A percentile compares a stretch with the other conserved stretches of the same genome.
Evolutionary conservation across 2,797 vertebrate species (phyloP).

Genomic region (Xenops minutus): DNA sequence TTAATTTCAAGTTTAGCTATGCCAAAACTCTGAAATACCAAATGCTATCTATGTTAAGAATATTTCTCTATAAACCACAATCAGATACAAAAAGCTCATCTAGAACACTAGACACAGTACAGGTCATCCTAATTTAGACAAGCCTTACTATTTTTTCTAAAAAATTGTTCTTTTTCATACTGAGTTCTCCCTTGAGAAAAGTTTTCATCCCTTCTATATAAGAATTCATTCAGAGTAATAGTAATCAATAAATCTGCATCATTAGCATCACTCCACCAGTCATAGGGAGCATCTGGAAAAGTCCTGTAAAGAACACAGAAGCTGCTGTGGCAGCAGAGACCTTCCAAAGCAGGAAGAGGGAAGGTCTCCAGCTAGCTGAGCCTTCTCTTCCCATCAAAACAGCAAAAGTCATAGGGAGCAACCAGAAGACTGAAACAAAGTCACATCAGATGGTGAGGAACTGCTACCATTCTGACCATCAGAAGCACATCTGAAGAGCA

Average conservation of each 20-base stretch:
- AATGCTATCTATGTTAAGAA: background rate
- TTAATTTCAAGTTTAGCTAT: background rate
- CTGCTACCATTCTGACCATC: background rate
- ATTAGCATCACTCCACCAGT: background rate
- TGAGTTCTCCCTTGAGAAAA: background rate
- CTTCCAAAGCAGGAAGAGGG: background rate
- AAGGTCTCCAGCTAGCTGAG: background rate
- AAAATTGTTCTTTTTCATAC: background rate
- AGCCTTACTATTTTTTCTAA: background rate
- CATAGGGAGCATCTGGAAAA: background rate
- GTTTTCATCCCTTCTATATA: background rate
- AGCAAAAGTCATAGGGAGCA: background rate
- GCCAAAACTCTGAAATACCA: background rate
- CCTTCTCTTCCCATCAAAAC: background rate
- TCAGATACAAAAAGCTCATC: background rate
- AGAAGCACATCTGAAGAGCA: background rate
- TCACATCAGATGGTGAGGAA: background rate
- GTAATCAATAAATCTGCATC: background rate
- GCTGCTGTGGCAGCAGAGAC: background rate
- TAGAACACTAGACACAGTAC: background rate
- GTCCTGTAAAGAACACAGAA: background rate
- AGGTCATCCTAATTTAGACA: background rate
- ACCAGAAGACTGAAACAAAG: background rate
- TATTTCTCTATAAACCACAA: background rate
- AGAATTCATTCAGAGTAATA: background rate